phyloP scores from a whole-genome alignment of 2,888 invertebrate genomes.

The Drosophila niveifrons region DNA sequence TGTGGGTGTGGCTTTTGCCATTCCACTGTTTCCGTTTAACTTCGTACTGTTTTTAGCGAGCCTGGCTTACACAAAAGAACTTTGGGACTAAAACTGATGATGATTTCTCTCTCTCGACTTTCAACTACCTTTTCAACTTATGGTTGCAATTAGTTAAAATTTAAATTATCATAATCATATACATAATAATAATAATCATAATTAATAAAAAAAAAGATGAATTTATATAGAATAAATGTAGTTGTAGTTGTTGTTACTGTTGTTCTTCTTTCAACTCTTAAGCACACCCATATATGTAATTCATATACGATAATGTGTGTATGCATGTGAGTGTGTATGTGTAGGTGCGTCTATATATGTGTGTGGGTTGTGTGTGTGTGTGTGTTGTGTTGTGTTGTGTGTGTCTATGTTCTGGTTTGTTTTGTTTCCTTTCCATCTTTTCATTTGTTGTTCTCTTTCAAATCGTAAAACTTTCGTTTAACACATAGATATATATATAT shows the following conservation, averaged over 20 bases:
- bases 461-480: conserved; percentile 33
- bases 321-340: conserved; percentile 26
- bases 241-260: conserved; percentile 27
- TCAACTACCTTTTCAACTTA: conserved; percentile 39
- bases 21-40: conserved; percentile 20
- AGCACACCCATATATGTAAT: conserved; percentile 31
- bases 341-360: conserved; percentile 20
- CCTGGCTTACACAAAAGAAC: conserved; percentile 45
- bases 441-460: conserved; percentile 20
- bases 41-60: conserved; percentile 37
- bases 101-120: conserved; percentile 20
- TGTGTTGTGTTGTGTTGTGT: conserved; percentile 21
- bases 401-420: conserved; percentile 11
- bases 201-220: conserved; percentile 19
- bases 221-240: conserved; percentile 34
- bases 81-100: conserved; percentile 44
- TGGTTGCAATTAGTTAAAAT: conserved; percentile 24
- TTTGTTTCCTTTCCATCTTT: conserved; percentile 20
- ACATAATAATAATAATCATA: conserved; percentile 31
- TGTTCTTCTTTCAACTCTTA: conserved; percentile 26
- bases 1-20: conserved; percentile 6
- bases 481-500: conserved; percentile 36
- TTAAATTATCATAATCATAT: conserved; percentile 37
- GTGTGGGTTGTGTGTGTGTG: conserved; percentile 16
- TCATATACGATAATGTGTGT: conserved; percentile 19